These are phyloP conservation scores for Heliconius melpomene DNA, from an alignment of 1,140 invertebrate genomes.

Conservation along the genomic window DNA sequence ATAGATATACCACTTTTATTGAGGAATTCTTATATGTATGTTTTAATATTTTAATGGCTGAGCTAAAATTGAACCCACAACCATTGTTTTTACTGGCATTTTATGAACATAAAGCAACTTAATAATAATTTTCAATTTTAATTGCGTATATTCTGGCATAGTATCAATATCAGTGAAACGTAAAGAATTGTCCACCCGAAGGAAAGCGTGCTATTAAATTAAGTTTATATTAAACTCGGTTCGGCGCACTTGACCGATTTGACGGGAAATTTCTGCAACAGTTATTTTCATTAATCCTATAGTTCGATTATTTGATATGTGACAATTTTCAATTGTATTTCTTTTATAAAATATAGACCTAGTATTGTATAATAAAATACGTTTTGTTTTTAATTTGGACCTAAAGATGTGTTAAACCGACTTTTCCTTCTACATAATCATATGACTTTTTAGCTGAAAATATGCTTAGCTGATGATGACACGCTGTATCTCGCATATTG, in stretches of 20 bases:
- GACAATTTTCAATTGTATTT: neutral
- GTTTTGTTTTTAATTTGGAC: no score
- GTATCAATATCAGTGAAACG: constrained; percentile 2
- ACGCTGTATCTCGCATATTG: no score
- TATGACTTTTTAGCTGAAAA: no score
- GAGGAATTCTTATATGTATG: no score
- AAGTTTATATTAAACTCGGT: constrained; percentile 3
- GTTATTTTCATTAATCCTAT: neutral
- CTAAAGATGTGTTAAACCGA: no score
- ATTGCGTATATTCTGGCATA: neutral
- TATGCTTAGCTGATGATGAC: no score
- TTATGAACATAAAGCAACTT: neutral
- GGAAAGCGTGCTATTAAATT: constrained; percentile 1
- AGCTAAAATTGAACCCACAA: neutral
- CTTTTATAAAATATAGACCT: no score
- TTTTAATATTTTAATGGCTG: no score
- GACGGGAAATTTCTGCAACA: constrained; percentile 1
- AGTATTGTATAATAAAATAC: no score
- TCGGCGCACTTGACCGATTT: constrained; percentile 4
- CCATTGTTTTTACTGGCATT: neutral
- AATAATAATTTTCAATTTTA: neutral
- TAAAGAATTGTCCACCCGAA: neutral
- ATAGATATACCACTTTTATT: no score
- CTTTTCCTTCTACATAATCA: no score
- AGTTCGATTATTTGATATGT: neutral